A percentile compares a stretch with the other conserved stretches of the same genome.
Evolutionary conservation across 2,113 vertebrate genomes (phyloP).

Genomic region (Barnardius zonarius): DNA sequence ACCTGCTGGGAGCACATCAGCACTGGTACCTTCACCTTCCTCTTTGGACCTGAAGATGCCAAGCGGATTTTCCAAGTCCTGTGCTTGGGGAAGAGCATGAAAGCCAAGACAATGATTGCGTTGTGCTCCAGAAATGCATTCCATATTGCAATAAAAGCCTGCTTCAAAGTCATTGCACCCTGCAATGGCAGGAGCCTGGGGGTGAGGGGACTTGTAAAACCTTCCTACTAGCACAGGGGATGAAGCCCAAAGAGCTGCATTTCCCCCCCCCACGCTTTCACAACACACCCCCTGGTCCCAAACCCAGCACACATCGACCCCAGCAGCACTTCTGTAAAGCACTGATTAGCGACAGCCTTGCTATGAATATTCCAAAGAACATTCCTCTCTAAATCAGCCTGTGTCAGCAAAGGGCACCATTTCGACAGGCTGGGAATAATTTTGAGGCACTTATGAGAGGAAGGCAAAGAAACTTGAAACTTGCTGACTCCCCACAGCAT

Average conservation of each 20-base stretch:
- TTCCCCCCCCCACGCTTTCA: neutral
- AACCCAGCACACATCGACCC: slow-evolving; percentile 15
- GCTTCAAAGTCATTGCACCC: fast-evolving
- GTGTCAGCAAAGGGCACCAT: slow-evolving; percentile 50
- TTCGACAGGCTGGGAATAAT: neutral
- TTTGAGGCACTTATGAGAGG: neutral
- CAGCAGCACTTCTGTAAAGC: slow-evolving; percentile 45
- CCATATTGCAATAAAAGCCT: neutral
- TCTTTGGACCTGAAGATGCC: neutral
- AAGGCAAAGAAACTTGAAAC: neutral
- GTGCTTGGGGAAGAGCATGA: neutral
- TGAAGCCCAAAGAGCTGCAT: neutral
- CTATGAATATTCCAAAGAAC: slow-evolving; percentile 59
- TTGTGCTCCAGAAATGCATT: neutral
- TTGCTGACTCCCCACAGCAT: fast-evolving
- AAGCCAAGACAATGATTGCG: fast-evolving
- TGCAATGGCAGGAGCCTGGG: fast-evolving
- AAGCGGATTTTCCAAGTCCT: neutral
- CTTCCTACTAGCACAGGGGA: neutral
- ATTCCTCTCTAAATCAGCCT: slow-evolving; percentile 26
- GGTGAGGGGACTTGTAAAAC: neutral
- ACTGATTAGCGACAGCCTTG: slow-evolving; percentile 59
- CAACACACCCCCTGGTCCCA: slow-evolving; percentile 7
- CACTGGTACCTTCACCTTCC: neutral
- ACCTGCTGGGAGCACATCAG: fast-evolving